phyloP scores from a whole-genome alignment of 2,888 invertebrate species.

The Tetragonula carbonaria region DNA sequence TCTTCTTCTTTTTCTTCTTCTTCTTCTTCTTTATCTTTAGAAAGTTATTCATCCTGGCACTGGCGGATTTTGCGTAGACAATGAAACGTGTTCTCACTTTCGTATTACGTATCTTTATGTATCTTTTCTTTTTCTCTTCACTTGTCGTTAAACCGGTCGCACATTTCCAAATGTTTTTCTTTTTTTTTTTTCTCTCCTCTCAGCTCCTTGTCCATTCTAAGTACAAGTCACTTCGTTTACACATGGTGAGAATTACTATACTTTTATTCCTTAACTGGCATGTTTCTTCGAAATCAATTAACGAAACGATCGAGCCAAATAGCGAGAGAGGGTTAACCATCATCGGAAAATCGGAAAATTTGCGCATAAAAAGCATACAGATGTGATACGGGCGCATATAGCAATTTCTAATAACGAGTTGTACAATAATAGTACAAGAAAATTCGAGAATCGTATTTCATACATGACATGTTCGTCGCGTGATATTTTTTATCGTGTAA shows the following conservation, averaged over 20 bases:
- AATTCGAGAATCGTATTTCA: too few relatives aligned
- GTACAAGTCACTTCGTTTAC: neutral
- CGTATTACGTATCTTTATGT: neutral
- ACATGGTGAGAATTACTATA: too few relatives aligned
- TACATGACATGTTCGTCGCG: too few relatives aligned
- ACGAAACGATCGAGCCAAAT: too few relatives aligned
- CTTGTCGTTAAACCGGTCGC: neutral
- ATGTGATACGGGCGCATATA: too few relatives aligned
- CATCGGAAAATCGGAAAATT: too few relatives aligned
- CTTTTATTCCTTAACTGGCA: neutral
- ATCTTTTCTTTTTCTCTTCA: neutral
- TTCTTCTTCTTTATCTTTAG: constrained; percentile 52
- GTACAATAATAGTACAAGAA: too few relatives aligned
- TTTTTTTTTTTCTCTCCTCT: neutral
- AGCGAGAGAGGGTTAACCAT: too few relatives aligned
- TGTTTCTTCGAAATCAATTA: too few relatives aligned
- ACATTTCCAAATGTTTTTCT: neutral
- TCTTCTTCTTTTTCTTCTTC: neutral
- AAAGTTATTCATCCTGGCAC: constrained; percentile 53
- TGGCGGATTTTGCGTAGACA: constrained; percentile 45
- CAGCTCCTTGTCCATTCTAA: neutral
- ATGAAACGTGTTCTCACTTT: constrained; percentile 40
- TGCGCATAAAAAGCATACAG: too few relatives aligned
- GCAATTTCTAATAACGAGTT: too few relatives aligned
- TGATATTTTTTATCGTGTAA: too few relatives aligned